Evolutionary conservation across 2,888 invertebrate species (phyloP).

Genomic region (Gandaritis pyraliata): DNA sequence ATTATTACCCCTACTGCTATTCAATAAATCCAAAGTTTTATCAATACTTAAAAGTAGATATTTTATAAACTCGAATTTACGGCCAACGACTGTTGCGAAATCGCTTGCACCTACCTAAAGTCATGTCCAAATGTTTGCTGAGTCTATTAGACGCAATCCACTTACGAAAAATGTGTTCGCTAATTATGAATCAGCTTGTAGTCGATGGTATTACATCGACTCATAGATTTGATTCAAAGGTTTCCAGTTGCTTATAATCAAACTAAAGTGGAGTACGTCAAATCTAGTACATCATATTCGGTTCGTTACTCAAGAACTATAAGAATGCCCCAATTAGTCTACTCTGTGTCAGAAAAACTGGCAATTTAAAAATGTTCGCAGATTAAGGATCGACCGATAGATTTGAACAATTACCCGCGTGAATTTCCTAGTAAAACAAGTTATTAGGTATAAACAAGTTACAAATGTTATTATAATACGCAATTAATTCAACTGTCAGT

Average conservation of each 20-base stretch:
- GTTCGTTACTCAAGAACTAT: slow-evolving; percentile 2
- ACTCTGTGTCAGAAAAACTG: slow-evolving; percentile 1
- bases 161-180: neutral
- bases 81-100: neutral
- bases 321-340: neutral
- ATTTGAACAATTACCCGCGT: neutral
- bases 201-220: too few species aligned
- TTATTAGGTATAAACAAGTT: too few species aligned
- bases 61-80: slow-evolving; percentile 7
- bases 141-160: slow-evolving; percentile 9
- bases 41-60: slow-evolving; percentile 7
- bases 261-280: slow-evolving; percentile 13
- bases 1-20: slow-evolving; percentile 23
- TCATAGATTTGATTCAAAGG: too few species aligned
- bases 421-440: neutral
- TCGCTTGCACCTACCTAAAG: neutral
- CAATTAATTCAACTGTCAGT: neutral
- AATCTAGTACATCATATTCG: neutral
- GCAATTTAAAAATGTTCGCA: neutral
- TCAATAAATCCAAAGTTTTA: slow-evolving; percentile 11
- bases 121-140: slow-evolving; percentile 2
- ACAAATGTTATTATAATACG: neutral
- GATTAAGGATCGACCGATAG: neutral
- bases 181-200: too few species aligned
- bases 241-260: neutral